These are phyloP conservation scores for Orchestes rusci DNA, from an alignment of 2,888 invertebrate species.

Conservation along the genomic window DNA sequence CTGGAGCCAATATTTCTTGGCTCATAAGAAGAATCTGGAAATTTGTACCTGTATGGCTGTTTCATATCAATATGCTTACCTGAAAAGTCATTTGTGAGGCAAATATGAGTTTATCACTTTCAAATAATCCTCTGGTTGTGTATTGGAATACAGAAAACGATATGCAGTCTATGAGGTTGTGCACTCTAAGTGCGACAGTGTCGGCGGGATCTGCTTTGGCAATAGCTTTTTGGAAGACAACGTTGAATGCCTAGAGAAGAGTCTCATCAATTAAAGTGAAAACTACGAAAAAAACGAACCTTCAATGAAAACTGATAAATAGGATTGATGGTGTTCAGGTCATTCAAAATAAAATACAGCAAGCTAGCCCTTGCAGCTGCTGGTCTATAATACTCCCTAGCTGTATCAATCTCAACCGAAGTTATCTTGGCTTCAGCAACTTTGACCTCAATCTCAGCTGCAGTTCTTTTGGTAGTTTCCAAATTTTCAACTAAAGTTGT, in stretches of 20 bases:
- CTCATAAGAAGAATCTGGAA: slow-evolving; percentile 74
- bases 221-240: slow-evolving; percentile 96
- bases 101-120: slow-evolving; percentile 94
- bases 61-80: slow-evolving; percentile 46
- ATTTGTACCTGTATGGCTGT: background rate
- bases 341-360: slow-evolving; percentile 91
- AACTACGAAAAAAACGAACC: slow-evolving; percentile 44
- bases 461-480: slow-evolving; percentile 92
- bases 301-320: slow-evolving; percentile 97
- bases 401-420: slow-evolving; percentile 85
- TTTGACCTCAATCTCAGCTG: slow-evolving; percentile 90
- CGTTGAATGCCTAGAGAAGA: slow-evolving; percentile 86
- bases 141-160: slow-evolving; percentile 93
- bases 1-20: slow-evolving; percentile 76
- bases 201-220: slow-evolving; percentile 77
- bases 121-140: slow-evolving; percentile 89
- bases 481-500: slow-evolving; percentile 93
- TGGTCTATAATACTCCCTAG: slow-evolving; percentile 79
- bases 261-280: too few species aligned
- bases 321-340: slow-evolving; percentile 91
- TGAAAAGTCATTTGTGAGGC: slow-evolving; percentile 95
- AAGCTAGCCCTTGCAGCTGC: slow-evolving; percentile 91
- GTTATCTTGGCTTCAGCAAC: slow-evolving; percentile 90
- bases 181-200: slow-evolving; percentile 69
- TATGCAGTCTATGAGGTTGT: slow-evolving; percentile 89